Evolutionary conservation across 1,140 invertebrate species (phyloP), one percentile per base, ranked within the genome.

Genomic region (Subanguina moxae): DNA sequence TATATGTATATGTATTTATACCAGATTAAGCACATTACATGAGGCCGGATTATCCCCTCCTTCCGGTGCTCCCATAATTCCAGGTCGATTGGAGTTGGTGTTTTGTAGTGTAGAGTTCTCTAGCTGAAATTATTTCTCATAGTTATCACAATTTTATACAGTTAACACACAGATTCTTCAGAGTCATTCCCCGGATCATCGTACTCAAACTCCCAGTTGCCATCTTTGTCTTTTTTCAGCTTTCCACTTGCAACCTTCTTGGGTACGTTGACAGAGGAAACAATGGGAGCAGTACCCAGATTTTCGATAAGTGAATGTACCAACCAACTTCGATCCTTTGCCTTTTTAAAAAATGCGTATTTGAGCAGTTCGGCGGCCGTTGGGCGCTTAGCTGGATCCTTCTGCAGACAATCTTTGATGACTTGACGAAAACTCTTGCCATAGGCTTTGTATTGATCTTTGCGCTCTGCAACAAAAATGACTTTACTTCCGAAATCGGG

Each of bases 301-400:
- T 82, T 82, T 48, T 82, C 80, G 25, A 97, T 88, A 25, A 71
- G 58, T 21, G 69, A 71, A 62, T 71, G 69, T 15, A 71, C 70
- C 42, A 71, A 43, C 84, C 93, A 97, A 78, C 91, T 91, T 75
- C 91, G 91, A 83, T 98, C 95, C 85, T 97, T 98, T 3, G 93
- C 91, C 85, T 98, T 99, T 83, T 94, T 97, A 85, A 99, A 97
- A 85, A 99, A 98, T 5, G 93, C 91, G 86, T 98, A 92, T 84
- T 98, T 98, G 11, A 99, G 84, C 42, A 99, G 85, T 85, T 98
- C 94, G n/a, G 91, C 91, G 30, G 96, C 94, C 11, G 94, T 93
- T 15, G 94, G 94, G 67, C 93, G 87, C 83, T 94, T 96, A 7
- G 90, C 86, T 15, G 93, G 91, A 84, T 95, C 92, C 84, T 96